Percentiles rank a stretch among this genome's conserved stretches.
Conservation (phyloP, 2,113 vertebrate species). For the Pelmatolapia mariae region DNA sequence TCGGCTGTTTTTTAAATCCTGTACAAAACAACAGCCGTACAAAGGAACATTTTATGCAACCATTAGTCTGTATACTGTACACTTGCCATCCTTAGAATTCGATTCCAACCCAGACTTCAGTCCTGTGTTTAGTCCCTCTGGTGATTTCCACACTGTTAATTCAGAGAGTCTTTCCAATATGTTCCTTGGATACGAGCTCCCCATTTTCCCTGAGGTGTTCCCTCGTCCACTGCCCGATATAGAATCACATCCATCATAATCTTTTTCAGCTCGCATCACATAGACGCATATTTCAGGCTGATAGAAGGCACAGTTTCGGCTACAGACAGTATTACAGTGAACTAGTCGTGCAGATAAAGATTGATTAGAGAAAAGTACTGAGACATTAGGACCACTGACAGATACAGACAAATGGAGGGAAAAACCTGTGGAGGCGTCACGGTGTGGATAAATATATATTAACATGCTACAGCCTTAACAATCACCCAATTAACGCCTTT, state of each 20-base stretch:
- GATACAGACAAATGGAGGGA: neutral
- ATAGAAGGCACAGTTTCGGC: neutral
- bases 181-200: neutral
- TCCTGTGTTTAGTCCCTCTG: slow-evolving; percentile 14
- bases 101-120: slow-evolving; percentile 11
- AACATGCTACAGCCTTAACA: neutral
- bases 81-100: neutral
- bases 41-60: neutral
- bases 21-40: neutral
- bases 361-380: neutral
- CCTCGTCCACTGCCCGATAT: neutral
- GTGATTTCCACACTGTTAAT: slow-evolving; percentile 34
- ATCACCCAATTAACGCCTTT: neutral
- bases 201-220: slow-evolving; percentile 24
- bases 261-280: slow-evolving; percentile 5
- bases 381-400: neutral
- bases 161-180: slow-evolving; percentile 20
- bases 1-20: neutral
- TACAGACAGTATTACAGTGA: neutral
- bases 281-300: neutral
- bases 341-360: neutral
- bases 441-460: neutral
- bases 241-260: slow-evolving; percentile 45
- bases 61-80: neutral
- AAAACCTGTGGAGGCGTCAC: neutral